Conservation (phyloP, 1,140 invertebrate genomes). For the Melanaphis sacchari region DNA sequence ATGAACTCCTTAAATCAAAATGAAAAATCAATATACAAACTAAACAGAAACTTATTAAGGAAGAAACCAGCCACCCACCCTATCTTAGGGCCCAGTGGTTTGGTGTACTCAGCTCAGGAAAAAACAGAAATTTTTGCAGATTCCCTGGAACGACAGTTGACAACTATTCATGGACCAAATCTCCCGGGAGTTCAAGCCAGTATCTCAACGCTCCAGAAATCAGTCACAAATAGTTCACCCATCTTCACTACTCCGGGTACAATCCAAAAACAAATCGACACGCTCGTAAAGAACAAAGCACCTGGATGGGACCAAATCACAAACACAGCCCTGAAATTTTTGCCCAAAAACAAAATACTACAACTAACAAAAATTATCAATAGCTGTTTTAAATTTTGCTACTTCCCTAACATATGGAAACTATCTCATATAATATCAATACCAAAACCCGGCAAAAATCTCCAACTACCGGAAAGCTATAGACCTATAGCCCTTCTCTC, state of each 20-base stretch:
- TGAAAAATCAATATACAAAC: neutral
- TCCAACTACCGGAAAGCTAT: neutral
- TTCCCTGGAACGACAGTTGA: neutral
- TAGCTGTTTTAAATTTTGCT: neutral
- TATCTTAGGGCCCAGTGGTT: neutral
- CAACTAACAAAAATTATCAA: neutral
- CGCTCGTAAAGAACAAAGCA: neutral
- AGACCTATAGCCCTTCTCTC: neutral
- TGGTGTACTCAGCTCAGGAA: neutral
- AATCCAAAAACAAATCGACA: neutral
- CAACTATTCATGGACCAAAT: neutral
- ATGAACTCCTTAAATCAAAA: neutral
- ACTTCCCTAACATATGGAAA: neutral
- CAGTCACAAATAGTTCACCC: neutral
- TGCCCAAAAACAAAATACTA: neutral
- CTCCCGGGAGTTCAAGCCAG: neutral
- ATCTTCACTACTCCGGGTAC: neutral
- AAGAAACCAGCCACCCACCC: neutral
- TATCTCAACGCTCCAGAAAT: neutral
- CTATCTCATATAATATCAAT: neutral
- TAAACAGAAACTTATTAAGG: neutral
- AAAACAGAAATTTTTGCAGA: constrained; percentile 19
- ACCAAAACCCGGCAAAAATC: neutral
- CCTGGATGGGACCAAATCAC: neutral
- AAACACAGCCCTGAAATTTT: neutral